Percentiles rank a stretch among this genome's conserved stretches.
Evolutionary conservation across 2,888 invertebrate genomes (phyloP).

Genomic region (Drosophila basisetae): DNA sequence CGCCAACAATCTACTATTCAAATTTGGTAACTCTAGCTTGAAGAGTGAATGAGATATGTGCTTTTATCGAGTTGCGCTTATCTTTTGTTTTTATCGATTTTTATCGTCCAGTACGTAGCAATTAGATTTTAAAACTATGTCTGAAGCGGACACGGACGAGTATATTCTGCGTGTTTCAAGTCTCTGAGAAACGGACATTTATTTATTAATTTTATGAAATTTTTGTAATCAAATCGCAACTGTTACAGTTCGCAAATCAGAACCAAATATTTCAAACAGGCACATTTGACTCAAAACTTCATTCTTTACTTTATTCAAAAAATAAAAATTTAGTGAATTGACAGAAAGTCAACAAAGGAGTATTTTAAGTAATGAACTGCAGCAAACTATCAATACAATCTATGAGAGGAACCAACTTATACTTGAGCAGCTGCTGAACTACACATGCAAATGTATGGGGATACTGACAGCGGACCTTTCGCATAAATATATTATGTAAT

Average conservation of each 20-base stretch:
- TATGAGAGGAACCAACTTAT: not conserved
- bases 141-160: not conserved
- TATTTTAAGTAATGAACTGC: not conserved
- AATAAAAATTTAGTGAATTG: rapidly evolving
- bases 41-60: not conserved
- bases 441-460: not conserved
- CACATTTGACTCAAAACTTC: not conserved
- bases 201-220: not conserved
- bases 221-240: not conserved
- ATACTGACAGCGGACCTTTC: not conserved
- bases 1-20: not conserved
- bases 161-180: not conserved
- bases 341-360: not conserved
- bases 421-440: not conserved
- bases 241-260: not conserved
- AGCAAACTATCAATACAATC: not conserved
- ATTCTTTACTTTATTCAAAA: not conserved
- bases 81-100: not conserved
- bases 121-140: not conserved
- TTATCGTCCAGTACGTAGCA: not conserved
- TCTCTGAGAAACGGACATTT: not conserved
- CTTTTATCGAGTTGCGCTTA: not conserved
- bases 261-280: not conserved
- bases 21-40: not conserved
- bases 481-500: not conserved